A percentile compares a stretch with the other conserved stretches of the same genome.
Evolutionary conservation across 2,797 vertebrate species (phyloP).

Genomic region (Syngnathus acus): DNA sequence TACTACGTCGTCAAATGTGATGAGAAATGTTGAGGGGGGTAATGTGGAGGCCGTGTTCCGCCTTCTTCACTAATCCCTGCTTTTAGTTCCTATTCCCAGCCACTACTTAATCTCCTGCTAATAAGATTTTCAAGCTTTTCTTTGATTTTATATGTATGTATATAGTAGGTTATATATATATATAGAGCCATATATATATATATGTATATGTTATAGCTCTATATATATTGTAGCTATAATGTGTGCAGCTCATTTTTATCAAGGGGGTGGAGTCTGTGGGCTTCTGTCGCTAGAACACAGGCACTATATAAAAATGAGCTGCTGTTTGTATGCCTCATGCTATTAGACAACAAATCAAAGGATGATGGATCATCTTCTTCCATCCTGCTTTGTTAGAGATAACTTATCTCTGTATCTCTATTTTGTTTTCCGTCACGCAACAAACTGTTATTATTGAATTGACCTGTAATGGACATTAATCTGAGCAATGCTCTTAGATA

Average conservation of each 20-base stretch:
- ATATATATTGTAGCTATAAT: too few relatives aligned
- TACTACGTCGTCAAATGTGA: not conserved
- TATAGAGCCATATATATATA: too few relatives aligned
- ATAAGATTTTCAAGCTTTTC: conserved; percentile 54
- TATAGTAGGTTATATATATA: too few relatives aligned
- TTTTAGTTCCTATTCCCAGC: conserved; percentile 65
- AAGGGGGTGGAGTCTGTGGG: not conserved
- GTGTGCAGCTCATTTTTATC: too few relatives aligned
- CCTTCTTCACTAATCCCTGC: conserved; percentile 57
- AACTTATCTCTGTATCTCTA: not conserved
- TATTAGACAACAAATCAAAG: not conserved
- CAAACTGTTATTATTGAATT: conserved; percentile 36
- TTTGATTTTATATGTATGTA: conserved; percentile 38
- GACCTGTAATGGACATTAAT: conserved; percentile 41
- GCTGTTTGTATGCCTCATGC: not conserved
- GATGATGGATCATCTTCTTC: not conserved
- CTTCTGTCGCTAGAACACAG: not conserved
- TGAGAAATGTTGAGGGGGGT: conserved; percentile 11
- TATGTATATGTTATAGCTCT: too few relatives aligned
- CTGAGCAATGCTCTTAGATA: conserved; percentile 46
- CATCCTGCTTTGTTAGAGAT: not conserved
- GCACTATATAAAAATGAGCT: not conserved
- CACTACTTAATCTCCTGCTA: conserved; percentile 62
- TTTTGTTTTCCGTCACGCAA: conserved; percentile 11
- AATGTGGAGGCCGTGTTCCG: conserved; percentile 21